A percentile compares a stretch with the other conserved stretches of the same genome.
Evolutionary conservation across 2,113 vertebrate genomes (phyloP).

Genomic region (Cyanoliseus patagonus): DNA sequence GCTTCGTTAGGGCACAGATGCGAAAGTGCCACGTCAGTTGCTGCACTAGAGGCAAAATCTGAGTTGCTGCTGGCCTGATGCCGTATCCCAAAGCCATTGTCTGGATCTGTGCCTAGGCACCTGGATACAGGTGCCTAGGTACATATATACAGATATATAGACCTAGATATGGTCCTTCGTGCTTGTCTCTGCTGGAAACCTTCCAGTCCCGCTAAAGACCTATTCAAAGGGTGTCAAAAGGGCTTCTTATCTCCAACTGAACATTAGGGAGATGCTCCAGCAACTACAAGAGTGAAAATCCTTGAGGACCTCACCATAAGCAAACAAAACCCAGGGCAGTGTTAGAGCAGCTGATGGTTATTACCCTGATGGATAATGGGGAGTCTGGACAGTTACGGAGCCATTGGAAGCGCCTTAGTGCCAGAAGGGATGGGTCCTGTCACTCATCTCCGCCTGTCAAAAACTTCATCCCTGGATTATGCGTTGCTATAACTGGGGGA

Average conservation of each 20-base stretch:
- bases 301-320: neutral
- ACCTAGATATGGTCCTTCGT: neutral
- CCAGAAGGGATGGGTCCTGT: neutral
- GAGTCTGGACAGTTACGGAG: accelerated
- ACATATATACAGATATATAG: neutral
- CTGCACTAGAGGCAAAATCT: neutral
- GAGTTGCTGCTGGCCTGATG: neutral
- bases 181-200: neutral
- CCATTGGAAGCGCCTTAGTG: neutral
- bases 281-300: neutral
- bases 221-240: neutral
- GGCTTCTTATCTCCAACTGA: neutral
- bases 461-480: constrained; percentile 60
- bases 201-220: neutral
- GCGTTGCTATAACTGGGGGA: constrained; percentile 16
- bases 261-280: neutral
- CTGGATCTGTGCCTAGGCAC: too few species aligned
- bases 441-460: constrained; percentile 45
- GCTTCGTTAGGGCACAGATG: constrained; percentile 45
- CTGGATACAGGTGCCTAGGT: neutral
- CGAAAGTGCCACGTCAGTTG: constrained; percentile 47
- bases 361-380: accelerated
- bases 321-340: neutral
- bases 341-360: neutral
- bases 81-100: neutral